Conservation (phyloP, 2,113 vertebrate species). For the Porphyrio hochstetteri region DNA sequence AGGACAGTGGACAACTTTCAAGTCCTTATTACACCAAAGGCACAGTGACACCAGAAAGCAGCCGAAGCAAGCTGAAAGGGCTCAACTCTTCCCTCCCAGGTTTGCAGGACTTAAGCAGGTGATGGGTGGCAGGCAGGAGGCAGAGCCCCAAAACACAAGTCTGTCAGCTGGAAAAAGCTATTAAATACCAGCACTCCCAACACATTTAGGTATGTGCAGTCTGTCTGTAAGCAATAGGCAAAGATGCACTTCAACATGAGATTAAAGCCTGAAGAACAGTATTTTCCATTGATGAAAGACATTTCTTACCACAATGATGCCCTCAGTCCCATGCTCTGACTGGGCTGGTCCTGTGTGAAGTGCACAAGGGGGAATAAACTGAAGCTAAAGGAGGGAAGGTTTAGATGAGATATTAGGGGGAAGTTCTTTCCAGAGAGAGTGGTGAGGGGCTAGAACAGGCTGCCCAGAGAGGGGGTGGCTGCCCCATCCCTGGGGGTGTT, state of each 20-base stretch:
- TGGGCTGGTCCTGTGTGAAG: no score
- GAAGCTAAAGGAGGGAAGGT: no score
- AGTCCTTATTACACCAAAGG: not conserved
- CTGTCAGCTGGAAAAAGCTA: not conserved
- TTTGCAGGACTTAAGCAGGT: not conserved
- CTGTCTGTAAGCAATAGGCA: not conserved
- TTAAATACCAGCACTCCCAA: not conserved
- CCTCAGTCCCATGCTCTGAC: no score
- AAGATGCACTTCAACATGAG: not conserved
- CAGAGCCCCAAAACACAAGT: not conserved
- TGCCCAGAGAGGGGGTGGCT: no score
- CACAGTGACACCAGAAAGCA: rapidly evolving
- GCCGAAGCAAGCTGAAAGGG: not conserved
- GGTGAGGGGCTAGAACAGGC: no score
- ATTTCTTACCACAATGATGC: not conserved
- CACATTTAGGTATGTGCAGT: not conserved
- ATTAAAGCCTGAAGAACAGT: not conserved
- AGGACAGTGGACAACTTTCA: no score
- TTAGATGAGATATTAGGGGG: no score
- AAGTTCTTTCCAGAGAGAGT: no score
- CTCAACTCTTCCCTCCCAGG: not conserved
- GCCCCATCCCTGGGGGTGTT: no score
- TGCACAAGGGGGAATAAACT: no score
- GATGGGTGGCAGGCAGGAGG: not conserved
- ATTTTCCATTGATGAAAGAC: not conserved